Percentiles rank a stretch among this genome's conserved stretches.
Evolutionary conservation across 37 sponge, comb jelly and placozoan species (phyloP).

Genomic region (Eunapius fragilis): DNA sequence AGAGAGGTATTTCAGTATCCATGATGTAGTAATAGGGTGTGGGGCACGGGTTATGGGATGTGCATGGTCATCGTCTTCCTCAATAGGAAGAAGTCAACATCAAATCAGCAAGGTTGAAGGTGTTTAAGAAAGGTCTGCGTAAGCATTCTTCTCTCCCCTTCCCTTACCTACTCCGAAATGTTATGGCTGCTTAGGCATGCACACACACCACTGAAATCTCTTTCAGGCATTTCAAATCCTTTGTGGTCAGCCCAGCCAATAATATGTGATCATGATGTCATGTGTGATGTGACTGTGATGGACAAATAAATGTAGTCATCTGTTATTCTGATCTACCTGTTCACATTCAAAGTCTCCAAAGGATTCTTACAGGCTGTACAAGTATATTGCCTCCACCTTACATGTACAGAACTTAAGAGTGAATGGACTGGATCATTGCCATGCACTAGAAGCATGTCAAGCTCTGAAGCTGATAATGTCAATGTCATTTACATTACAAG

Average conservation of each 20-base stretch:
- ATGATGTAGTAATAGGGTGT: too few species aligned
- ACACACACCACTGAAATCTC: too few species aligned
- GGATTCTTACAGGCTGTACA: background rate
- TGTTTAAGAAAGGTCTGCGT: constrained; percentile 67
- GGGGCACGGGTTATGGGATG: background rate
- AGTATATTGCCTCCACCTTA: background rate
- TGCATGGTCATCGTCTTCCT: background rate
- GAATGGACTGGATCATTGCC: background rate
- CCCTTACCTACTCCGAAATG: too few species aligned
- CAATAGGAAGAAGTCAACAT: constrained; percentile 9
- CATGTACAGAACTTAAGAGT: background rate
- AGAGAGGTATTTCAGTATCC: background rate
- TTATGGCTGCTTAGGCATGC: too few species aligned
- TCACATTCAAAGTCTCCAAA: background rate
- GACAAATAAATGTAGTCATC: too few species aligned
- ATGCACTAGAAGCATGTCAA: background rate
- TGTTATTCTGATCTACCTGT: too few species aligned
- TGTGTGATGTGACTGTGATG: too few species aligned
- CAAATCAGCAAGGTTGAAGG: constrained; percentile 49
- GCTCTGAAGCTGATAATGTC: background rate
- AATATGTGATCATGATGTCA: too few species aligned
- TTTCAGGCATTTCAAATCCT: too few species aligned
- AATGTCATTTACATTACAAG: background rate
- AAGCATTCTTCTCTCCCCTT: background rate
- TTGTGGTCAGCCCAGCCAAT: too few species aligned